phyloP scores from a whole-genome alignment of 2,113 vertebrate genomes.

The Dasyprocta punctata region DNA sequence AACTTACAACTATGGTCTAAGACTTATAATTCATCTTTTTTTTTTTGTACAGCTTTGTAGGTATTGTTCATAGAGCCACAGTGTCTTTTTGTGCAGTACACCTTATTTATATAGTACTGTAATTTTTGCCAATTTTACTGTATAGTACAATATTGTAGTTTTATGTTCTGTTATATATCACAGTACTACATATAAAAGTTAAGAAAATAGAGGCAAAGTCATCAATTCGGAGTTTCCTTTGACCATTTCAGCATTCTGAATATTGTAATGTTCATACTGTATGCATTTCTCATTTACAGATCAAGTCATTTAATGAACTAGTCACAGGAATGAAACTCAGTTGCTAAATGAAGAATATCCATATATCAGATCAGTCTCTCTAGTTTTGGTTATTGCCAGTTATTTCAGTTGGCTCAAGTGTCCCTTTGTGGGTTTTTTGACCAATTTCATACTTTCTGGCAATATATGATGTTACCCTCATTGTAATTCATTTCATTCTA shows the following conservation, averaged over 20 bases:
- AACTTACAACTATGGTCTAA: neutral
- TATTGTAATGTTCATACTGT: neutral
- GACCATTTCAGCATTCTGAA: neutral
- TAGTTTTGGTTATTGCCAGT: neutral
- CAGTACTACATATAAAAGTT: neutral
- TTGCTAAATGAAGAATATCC: neutral
- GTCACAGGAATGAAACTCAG: neutral
- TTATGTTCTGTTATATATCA: neutral
- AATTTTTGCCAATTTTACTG: neutral
- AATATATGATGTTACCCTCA: neutral
- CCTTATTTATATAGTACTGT: neutral
- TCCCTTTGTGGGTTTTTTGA: neutral
- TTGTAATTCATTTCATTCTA: neutral
- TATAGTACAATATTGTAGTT: neutral
- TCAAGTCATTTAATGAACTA: neutral
- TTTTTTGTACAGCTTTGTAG: neutral
- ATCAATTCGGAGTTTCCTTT: neutral
- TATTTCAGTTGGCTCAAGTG: neutral
- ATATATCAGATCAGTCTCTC: neutral
- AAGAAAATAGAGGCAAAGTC: neutral
- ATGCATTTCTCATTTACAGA: neutral
- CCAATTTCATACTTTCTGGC: neutral
- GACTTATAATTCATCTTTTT: neutral
- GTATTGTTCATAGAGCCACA: neutral
- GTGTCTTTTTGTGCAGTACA: neutral